Conservation (phyloP, 2,113 vertebrate genomes). For the Scomber scombrus region DNA sequence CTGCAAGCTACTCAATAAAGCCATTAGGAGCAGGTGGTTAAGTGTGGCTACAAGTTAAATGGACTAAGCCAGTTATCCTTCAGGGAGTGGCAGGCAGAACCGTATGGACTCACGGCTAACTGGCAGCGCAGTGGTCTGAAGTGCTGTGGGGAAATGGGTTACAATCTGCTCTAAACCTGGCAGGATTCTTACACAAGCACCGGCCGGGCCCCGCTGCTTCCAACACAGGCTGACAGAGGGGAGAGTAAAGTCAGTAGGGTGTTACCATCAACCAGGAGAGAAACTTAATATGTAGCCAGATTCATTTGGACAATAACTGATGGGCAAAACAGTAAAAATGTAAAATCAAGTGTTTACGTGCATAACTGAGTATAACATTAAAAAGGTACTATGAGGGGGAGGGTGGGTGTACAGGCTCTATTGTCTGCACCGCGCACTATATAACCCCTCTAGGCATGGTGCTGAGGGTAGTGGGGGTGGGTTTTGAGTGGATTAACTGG, state of each 20-base stretch:
- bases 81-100: constrained; percentile 43
- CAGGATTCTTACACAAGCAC: constrained; percentile 18
- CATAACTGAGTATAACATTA: constrained; percentile 22
- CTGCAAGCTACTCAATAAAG: constrained; percentile 57
- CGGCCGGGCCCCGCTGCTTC: constrained; percentile 3
- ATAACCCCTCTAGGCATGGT: constrained; percentile 38
- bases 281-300: background rate
- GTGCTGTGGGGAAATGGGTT: constrained; percentile 54
- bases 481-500: constrained; percentile 62
- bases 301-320: no score
- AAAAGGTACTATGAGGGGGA: constrained; percentile 27
- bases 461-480: constrained; percentile 42
- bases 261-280: background rate
- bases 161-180: constrained; percentile 64
- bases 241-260: constrained; percentile 1
- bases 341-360: constrained; percentile 6
- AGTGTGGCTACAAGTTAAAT: constrained; percentile 56
- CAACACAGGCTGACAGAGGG: background rate
- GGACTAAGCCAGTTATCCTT: constrained; percentile 48
- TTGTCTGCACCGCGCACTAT: constrained; percentile 66
- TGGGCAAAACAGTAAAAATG: background rate
- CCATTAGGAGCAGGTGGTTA: constrained; percentile 69
- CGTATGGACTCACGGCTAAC: constrained; percentile 20
- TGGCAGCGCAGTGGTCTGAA: constrained; percentile 23
- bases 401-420: constrained; percentile 22